Evolutionary conservation across 2,113 vertebrate genomes (phyloP).

Genomic region (Crotophaga sulcirostris): DNA sequence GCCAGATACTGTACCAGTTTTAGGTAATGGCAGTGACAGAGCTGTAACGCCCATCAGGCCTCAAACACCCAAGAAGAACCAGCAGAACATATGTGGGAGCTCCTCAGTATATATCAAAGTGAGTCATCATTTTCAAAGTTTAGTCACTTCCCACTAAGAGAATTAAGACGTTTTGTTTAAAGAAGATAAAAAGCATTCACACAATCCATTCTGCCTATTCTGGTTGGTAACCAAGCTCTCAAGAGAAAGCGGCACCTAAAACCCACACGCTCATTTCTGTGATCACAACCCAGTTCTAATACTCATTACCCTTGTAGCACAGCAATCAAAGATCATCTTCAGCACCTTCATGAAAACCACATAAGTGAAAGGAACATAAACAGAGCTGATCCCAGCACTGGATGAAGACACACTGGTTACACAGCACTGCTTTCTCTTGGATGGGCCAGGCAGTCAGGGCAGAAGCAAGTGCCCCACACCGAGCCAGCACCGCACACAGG

Average conservation of each 20-base stretch:
- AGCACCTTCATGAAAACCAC: not conserved
- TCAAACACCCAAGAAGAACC: not conserved
- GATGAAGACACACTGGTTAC: accelerated
- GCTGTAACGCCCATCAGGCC: not conserved
- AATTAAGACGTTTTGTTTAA: not conserved
- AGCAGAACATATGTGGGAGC: not conserved
- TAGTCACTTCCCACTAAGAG: not conserved
- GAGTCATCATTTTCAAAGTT: not conserved
- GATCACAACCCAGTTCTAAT: not conserved
- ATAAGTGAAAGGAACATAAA: accelerated
- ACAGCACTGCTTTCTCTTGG: not conserved
- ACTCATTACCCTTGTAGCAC: not conserved
- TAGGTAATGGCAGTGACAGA: not conserved
- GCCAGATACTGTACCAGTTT: not conserved
- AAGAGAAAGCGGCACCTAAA: not conserved
- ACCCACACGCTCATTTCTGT: accelerated
- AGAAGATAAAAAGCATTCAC: not conserved
- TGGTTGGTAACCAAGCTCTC: not conserved
- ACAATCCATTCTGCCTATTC: not conserved
- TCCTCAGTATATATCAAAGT: not conserved
- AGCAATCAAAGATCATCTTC: not conserved
- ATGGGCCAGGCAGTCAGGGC: accelerated
- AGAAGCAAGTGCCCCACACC: accelerated
- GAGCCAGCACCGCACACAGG: accelerated
- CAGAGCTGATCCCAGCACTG: not conserved